Evolutionary conservation across 2,113 vertebrate genomes (phyloP), one percentile per base, ranked within the genome.

Genomic region (Neotoma lepida): DNA sequence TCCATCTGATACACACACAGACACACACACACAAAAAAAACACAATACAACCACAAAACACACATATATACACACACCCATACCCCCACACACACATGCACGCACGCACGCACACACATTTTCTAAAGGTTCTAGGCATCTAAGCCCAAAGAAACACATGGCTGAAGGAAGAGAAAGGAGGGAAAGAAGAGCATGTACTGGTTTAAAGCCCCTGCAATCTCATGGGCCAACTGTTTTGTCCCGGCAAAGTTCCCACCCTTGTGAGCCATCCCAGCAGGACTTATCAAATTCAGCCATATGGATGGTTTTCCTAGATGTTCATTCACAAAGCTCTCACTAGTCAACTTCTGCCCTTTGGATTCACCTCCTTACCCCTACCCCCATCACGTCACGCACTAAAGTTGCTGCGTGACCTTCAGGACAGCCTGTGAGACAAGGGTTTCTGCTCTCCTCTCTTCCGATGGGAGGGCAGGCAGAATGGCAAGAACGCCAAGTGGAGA

Each of bases 201-300:
- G 20, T 85, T 86, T 68, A 73, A 64, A 74, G 22, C 9, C 24
- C 18, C 9, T 78, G 14, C 24, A 56, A 86, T 70, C 70, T 96
- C 61, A 35, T 39, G 74, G 51, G 77, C 82, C 82, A 93, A 70
- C 18, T 51, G 46, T 73, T 88, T 58, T 58, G 44, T 90, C 71
- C 33, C 26, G 88, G 90, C n/a, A 82, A 92, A 97, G 82, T 86
- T 91, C 90, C 94, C 63, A 24, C 15, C 76, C 74, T 24, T 24
- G 85, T 88, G 85, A 89, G 41, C 71, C 46, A 81, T 39, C 86
- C 73, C 68, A 4, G 92, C 0, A 33, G 89, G 86, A 74, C 56
- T 74, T 4, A 68, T 68, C 87, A 56, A 66, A 49, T 76, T 54
- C 46, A 49, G 68, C 61, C 96, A 90, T n/a, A 89, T 85, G 91